Percentiles rank a stretch among this genome's conserved stretches.
Conservation (phyloP, 2,888 invertebrate genomes). For the Hoplodrina blanda region DNA sequence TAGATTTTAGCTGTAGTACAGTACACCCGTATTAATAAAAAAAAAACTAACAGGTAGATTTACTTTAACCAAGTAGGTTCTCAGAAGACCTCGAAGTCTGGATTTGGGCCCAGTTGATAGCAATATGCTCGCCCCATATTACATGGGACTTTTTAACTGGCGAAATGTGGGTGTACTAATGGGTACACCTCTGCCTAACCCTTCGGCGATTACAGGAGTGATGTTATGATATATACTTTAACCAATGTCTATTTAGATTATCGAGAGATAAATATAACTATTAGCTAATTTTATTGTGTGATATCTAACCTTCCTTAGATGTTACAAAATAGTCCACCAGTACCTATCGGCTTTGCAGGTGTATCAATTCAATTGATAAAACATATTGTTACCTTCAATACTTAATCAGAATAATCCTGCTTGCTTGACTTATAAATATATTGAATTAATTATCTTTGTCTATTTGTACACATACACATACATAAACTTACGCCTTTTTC, state of each 20-base stretch:
- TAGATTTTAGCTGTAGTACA: conserved; percentile 1
- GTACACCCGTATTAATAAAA: conserved; percentile 46
- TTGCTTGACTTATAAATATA: background rate
- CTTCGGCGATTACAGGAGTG: no score
- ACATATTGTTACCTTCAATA: conserved; percentile 8
- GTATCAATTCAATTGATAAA: conserved; percentile 18
- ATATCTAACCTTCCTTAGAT: conserved; percentile 33
- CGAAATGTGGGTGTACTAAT: no score
- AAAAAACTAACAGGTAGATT: background rate
- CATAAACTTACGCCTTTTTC: no score
- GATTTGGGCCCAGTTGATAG: no score
- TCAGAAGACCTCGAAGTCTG: no score
- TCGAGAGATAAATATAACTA: conserved; percentile 28
- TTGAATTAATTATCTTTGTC: background rate
- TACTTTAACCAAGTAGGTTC: no score
- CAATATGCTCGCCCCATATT: no score
- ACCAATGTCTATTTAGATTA: conserved; percentile 36
- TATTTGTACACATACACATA: no score
- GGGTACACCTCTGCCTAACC: no score
- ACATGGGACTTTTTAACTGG: no score
- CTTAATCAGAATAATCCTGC: background rate
- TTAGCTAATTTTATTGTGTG: conserved; percentile 22
- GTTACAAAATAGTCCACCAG: conserved; percentile 42
- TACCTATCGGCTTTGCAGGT: conserved; percentile 13
- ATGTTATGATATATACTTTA: background rate